Percentiles rank a stretch among this genome's conserved stretches.
These are phyloP conservation scores for Riptortus pedestris DNA, from an alignment of 1,140 invertebrate species.

Conservation along the genomic window DNA sequence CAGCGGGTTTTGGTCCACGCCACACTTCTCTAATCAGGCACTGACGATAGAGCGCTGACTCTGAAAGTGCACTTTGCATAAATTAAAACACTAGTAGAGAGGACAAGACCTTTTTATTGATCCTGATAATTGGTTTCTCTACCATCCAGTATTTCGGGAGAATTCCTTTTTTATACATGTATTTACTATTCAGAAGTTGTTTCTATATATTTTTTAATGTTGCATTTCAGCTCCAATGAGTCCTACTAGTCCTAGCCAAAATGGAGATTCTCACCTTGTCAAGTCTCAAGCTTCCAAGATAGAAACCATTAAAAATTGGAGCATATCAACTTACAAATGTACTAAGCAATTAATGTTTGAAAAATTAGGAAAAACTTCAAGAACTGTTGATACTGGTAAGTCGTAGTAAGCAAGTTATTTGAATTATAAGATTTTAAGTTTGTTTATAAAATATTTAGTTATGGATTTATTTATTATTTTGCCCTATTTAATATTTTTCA, in stretches of 20 bases:
- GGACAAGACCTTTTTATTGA: no score
- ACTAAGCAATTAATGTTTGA: constrained; percentile 91
- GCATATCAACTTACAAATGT: constrained; percentile 93
- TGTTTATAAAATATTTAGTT: not conserved
- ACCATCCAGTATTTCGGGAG: no score
- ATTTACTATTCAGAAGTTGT: no score
- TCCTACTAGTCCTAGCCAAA: constrained; percentile 43
- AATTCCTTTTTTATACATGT: no score
- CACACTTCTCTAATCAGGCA: no score
- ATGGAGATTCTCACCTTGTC: constrained; percentile 49
- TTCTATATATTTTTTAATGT: no score
- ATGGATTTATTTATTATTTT: not conserved
- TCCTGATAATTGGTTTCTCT: no score
- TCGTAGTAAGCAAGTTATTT: not conserved
- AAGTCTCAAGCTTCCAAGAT: constrained; percentile 62
- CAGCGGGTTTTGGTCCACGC: no score
- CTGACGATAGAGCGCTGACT: no score
- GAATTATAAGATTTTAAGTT: not conserved
- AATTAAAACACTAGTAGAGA: no score
- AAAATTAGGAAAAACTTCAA: constrained; percentile 83
- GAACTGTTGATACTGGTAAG: constrained; percentile 77
- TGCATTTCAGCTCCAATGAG: constrained; percentile 38
- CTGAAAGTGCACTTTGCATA: no score
- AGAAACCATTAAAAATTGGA: constrained; percentile 88
- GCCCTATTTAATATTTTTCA: no score